Evolutionary conservation across 1,140 invertebrate genomes (phyloP), one percentile per base, ranked within the genome.

Genomic region (Drosophila insularis): DNA sequence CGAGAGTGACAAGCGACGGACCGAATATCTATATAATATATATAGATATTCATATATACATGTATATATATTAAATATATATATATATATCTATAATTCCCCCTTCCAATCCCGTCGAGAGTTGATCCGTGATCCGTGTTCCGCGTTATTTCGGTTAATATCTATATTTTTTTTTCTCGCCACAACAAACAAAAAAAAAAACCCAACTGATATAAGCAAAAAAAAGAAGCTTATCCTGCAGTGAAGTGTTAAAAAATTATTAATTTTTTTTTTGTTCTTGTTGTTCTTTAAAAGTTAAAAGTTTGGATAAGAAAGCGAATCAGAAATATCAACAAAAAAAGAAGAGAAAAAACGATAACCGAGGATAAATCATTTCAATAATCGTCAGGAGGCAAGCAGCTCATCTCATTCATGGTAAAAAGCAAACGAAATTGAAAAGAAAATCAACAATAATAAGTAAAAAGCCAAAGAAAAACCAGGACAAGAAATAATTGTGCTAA

Each of bases 1-100:
- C 78, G 82, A 82, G 77, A 84, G 85, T 81, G 89, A 84, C 75
- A 87, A 91, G 75, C 75, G 74, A 76, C 89, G 81, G 81, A 81
- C 80, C 78, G 32, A 21, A 50, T 50, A 50, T 50, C 43, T 46
- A 14, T 43, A 43, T 43, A 10, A 43, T 46, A 46, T 46, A 46
- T 43, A 43, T 13, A 46, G 5, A 46, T 46, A 46, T 46, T 17
- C 8, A 21, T 50, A 50, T 19, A 46, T 19, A 46, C 8, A 46
- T 17, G n/a, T n/a, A 50, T n/a, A 50, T 50, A 50, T 21, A 21
- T 50, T 2, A 8, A 17, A 46, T 21, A 50, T 50, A 19, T 46
- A 17, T 46, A 17, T 43, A 43, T 43, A 46, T 46, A 46, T 37
- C 11, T 13, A 11, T 4, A 37, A 35, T 35, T 43, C 43, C 14